Base-by-base conservation (phyloP, 2,888 invertebrate species). In the Fabriciana adippe region DNA sequence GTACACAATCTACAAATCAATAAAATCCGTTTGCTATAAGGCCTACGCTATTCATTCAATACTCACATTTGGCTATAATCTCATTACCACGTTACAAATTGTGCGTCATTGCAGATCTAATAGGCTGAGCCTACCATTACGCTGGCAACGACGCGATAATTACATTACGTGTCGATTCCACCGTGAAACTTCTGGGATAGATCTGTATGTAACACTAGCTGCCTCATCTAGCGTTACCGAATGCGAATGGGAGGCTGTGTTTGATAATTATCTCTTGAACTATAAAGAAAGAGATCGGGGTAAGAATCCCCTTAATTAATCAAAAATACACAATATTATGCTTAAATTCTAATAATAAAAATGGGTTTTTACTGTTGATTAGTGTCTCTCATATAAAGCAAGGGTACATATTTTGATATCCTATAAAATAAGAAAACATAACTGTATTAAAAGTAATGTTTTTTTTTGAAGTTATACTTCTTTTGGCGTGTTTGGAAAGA, bases 151-250 rank as follows among this genome's bases (percentile, higher is more conserved):
- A 69, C 62, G 68, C 66, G 64, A 62, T 76, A 71, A 75, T 75
- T 73, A 56, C 64, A 76, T 76, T 75, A 75, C 35, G 69, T 65
- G 69, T 67, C 69, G 68, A 68, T 70, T 70, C 65, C 62, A 51
- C 66, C 67, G 69, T 69, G 70, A 69, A 71, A 61, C 35, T 35
- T 50, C 51, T 35, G 50, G 59, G 47, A 16, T 59, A 48, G 59
- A 59, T 47, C 47, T 3, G 11, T 26, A 26, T 26, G 26, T 59
- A 48, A 13, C 26, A 16, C 14, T 48, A 31, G 16, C 5, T 16
- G n/a, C 5, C 3, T 61, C 14, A 45, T 14, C 16, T 15, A 55
- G 41, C 56, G 16, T 16, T n/a, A n/a, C 8, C 6, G 47, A 51
- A 16, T 51, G 35, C 8, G 35, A 6, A 2, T 11, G 35, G 11